A percentile compares a stretch with the other conserved stretches of the same genome.
Evolutionary conservation across 2,888 invertebrate species (phyloP).

Genomic region (Drosophila merina): DNA sequence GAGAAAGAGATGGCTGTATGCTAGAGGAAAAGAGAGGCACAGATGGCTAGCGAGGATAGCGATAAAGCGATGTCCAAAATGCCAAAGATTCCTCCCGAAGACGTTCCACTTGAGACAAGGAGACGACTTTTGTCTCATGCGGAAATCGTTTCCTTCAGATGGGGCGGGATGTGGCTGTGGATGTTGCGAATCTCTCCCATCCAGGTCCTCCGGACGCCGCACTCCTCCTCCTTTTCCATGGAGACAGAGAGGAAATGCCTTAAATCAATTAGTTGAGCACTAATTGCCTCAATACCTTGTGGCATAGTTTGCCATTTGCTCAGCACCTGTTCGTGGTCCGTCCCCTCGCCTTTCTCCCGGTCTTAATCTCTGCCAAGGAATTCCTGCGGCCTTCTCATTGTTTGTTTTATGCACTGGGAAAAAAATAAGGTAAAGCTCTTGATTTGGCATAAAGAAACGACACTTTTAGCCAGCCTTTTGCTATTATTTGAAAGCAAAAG

Average conservation of each 20-base stretch:
- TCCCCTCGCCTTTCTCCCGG: conserved; percentile 26
- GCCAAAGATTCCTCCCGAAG: conserved; percentile 62
- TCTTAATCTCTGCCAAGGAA: conserved; percentile 73
- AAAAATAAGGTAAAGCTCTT: not conserved
- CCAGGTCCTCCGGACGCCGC: conserved; percentile 9
- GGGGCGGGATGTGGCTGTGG: conserved; percentile 2
- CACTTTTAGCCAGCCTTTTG: too few species aligned
- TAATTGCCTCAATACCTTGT: conserved; percentile 84
- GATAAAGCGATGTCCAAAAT: conserved; percentile 66
- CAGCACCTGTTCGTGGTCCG: conserved; percentile 71
- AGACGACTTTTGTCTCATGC: conserved; percentile 67
- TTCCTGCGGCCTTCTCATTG: conserved; percentile 78
- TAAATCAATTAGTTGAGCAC: conserved; percentile 84
- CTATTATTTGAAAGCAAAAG: too few species aligned
- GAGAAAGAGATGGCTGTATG: conserved; percentile 11
- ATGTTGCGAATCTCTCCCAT: conserved; percentile 7
- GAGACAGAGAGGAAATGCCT: conserved; percentile 83
- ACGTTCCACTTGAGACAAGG: conserved; percentile 61
- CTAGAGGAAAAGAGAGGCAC: conserved; percentile 2
- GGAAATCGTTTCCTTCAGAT: conserved; percentile 57
- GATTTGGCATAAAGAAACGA: too few species aligned
- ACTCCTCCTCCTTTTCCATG: conserved; percentile 39
- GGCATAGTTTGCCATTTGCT: conserved; percentile 81
- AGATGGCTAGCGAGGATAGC: conserved; percentile 35
- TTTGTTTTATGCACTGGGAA: conserved; percentile 42